Evolutionary conservation across 2,113 vertebrate species (phyloP).

Genomic region (Butorides virescens): DNA sequence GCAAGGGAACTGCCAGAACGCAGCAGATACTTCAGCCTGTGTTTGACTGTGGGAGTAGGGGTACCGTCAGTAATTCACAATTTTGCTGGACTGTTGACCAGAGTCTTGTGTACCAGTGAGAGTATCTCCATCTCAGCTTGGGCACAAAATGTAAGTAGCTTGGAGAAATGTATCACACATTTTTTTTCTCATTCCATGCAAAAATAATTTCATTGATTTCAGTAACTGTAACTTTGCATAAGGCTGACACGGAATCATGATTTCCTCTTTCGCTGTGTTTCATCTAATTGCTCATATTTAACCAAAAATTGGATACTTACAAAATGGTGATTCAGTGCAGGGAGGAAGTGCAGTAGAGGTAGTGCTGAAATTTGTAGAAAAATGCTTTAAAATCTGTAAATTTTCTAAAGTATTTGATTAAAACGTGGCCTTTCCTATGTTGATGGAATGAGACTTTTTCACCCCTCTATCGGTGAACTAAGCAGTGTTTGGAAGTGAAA

Average conservation of each 20-base stretch:
- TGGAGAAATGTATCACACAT: not conserved
- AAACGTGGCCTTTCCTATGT: not conserved
- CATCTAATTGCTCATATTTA: conserved; percentile 31
- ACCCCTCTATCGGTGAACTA: not conserved
- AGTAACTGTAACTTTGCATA: not conserved
- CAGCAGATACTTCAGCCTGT: not conserved
- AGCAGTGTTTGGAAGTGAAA: not conserved
- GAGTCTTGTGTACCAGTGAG: not conserved
- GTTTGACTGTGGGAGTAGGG: not conserved
- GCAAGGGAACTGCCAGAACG: not conserved
- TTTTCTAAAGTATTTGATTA: not conserved
- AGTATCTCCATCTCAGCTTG: not conserved
- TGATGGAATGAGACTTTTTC: not conserved
- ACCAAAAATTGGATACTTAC: not conserved
- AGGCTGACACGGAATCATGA: not conserved
- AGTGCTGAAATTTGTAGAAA: conserved; percentile 11
- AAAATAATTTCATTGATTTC: not conserved
- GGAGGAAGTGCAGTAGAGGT: not conserved
- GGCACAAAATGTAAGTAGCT: not conserved
- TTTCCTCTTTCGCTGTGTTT: conserved; percentile 15
- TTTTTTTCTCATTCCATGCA: not conserved
- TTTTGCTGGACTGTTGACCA: not conserved
- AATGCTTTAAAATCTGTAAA: not conserved
- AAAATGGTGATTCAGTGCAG: conserved; percentile 3
- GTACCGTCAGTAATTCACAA: not conserved